Evolutionary conservation across 2,888 invertebrate genomes (phyloP).

Genomic region (Drosophila kanekoi): DNA sequence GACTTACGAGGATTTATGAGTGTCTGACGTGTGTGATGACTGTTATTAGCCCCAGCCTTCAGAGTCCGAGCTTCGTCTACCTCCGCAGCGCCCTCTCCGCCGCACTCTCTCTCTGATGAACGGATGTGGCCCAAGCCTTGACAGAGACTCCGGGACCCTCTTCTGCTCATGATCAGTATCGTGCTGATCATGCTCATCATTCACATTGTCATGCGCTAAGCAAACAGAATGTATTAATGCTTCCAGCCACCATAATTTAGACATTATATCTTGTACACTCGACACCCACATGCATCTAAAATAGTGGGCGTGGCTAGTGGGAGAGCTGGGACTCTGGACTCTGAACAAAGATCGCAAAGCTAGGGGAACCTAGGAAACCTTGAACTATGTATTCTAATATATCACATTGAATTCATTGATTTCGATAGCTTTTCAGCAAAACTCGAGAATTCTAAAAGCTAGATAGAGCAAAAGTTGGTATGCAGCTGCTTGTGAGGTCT

Average conservation of each 20-base stretch:
- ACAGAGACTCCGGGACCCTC: not conserved
- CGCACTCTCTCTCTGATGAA: slow-evolving; percentile 21
- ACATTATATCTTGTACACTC: slow-evolving; percentile 62
- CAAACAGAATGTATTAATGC: slow-evolving; percentile 44
- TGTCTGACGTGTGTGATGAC: slow-evolving; percentile 81
- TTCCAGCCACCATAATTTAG: slow-evolving; percentile 67
- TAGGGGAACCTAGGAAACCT: too few relatives aligned
- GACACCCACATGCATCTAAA: not conserved
- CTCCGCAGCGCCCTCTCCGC: too few relatives aligned
- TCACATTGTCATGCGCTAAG: slow-evolving; percentile 28
- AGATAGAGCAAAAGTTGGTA: too few relatives aligned
- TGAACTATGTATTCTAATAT: too few relatives aligned
- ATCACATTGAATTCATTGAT: too few relatives aligned
- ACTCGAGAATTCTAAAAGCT: too few relatives aligned
- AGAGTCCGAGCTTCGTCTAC: slow-evolving; percentile 2
- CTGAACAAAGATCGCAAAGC: too few relatives aligned
- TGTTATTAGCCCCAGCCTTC: slow-evolving; percentile 76
- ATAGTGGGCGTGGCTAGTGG: slow-evolving; percentile 27
- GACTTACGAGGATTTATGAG: slow-evolving; percentile 80
- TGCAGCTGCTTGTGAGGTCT: too few relatives aligned
- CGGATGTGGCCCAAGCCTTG: slow-evolving; percentile 50
- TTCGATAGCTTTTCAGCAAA: too few relatives aligned
- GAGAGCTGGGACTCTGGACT: too few relatives aligned
- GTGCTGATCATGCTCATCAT: slow-evolving; percentile 13
- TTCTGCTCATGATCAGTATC: slow-evolving; percentile 10